Conservation (phyloP, 1,140 invertebrate genomes). For the Wasmannia auropunctata region DNA sequence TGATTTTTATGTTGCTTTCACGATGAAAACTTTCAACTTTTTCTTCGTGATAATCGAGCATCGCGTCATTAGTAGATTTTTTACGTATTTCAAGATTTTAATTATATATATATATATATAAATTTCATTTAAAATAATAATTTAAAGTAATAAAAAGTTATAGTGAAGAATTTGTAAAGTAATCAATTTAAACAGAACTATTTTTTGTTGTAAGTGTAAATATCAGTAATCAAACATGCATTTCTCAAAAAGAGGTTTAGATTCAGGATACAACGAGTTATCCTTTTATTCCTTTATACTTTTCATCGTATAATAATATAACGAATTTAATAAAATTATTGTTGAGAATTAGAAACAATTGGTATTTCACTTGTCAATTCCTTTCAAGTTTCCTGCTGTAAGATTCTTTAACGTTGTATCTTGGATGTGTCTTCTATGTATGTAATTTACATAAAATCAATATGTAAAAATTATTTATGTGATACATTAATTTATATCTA, state of each 20-base stretch:
- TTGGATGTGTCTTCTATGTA: constrained; percentile 12
- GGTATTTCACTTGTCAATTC: constrained; percentile 62
- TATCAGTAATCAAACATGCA: constrained; percentile 51
- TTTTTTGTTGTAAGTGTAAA: constrained; percentile 54
- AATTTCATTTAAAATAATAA: constrained; percentile 53
- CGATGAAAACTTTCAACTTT: constrained; percentile 14
- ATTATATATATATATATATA: constrained; percentile 45
- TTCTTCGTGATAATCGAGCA: constrained; percentile 22
- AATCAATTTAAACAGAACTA: constrained; percentile 57
- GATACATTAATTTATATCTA: constrained; percentile 25
- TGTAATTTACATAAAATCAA: constrained; percentile 36
- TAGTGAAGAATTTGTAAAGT: constrained; percentile 60
- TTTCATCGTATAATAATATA: constrained; percentile 66
- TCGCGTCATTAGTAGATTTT: constrained; percentile 14
- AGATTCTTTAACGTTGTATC: constrained; percentile 59
- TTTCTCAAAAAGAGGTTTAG: constrained; percentile 59
- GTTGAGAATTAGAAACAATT: constrained; percentile 63
- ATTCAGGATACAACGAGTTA: constrained; percentile 61
- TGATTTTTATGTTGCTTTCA: constrained; percentile 15
- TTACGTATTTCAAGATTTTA: constrained; percentile 64
- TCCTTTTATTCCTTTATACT: constrained; percentile 63
- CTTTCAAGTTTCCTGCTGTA: constrained; percentile 57
- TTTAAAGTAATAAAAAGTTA: constrained; percentile 57
- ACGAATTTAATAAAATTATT: constrained; percentile 69
- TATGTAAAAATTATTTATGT: constrained; percentile 34